Evolutionary conservation across 2,888 invertebrate species (phyloP).

Genomic region (Yponomeuta sedellus): DNA sequence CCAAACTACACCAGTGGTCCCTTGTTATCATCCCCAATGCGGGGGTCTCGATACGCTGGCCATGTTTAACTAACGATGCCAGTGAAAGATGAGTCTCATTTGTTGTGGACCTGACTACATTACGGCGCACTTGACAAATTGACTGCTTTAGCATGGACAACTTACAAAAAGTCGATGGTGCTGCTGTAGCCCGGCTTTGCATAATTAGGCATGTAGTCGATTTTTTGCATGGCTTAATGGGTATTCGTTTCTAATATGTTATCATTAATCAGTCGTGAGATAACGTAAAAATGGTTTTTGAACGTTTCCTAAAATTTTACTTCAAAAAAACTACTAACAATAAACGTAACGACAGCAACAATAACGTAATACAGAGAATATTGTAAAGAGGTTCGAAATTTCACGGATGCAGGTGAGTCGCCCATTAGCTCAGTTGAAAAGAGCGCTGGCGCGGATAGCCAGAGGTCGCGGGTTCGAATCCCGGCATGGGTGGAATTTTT

Average conservation of each 20-base stretch:
- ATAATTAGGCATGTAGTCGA: background rate
- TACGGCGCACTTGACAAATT: constrained; percentile 22
- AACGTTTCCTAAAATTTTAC: too few species aligned
- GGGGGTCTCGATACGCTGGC: constrained; percentile 31
- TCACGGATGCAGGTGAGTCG: too few species aligned
- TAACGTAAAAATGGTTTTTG: too few species aligned
- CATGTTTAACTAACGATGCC: constrained; percentile 44
- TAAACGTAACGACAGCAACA: too few species aligned
- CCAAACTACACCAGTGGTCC: background rate
- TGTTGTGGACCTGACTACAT: constrained; percentile 35
- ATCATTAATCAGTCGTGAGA: too few species aligned
- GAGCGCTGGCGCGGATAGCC: too few species aligned
- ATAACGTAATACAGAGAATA: too few species aligned
- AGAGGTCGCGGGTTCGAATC: too few species aligned
- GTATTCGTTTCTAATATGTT: background rate
- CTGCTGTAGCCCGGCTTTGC: background rate
- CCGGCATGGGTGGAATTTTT: too few species aligned
- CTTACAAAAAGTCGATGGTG: background rate
- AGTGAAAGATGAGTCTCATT: constrained; percentile 52
- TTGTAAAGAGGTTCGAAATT: too few species aligned
- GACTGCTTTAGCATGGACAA: constrained; percentile 12
- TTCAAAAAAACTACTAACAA: too few species aligned
- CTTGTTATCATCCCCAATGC: constrained; percentile 22
- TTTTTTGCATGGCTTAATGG: constrained; percentile 6
- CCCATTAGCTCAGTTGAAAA: too few species aligned